phyloP scores from a whole-genome alignment of 1,140 invertebrate genomes.

The Drosophila ogumai region DNA sequence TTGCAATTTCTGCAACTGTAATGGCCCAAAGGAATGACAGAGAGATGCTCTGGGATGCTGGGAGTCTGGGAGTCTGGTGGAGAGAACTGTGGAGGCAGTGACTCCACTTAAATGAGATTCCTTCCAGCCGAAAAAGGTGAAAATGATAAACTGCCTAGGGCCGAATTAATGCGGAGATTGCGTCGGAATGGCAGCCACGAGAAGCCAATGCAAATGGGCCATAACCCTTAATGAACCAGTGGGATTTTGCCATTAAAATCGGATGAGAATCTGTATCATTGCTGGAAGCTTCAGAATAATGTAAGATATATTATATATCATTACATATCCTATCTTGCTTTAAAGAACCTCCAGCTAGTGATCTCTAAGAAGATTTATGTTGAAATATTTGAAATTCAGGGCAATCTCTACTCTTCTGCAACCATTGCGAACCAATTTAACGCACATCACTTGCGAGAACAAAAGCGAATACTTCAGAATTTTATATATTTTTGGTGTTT shows the following conservation, averaged over 20 bases:
- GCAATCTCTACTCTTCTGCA: not conserved
- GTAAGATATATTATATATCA: not conserved
- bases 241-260: not conserved
- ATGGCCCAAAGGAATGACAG: constrained; percentile 55
- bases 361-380: not conserved
- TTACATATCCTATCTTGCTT: not conserved
- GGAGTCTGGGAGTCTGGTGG: not conserved
- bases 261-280: not conserved
- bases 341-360: not conserved
- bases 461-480: constrained; percentile 33
- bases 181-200: constrained; percentile 16
- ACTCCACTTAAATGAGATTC: constrained; percentile 50
- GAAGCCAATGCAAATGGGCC: constrained; percentile 27
- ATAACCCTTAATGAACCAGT: constrained; percentile 25
- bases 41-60: constrained; percentile 27
- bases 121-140: constrained; percentile 43
- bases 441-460: constrained; percentile 48
- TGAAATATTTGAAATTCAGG: not conserved
- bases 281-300: not conserved
- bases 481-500: constrained; percentile 9
- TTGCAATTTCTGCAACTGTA: constrained; percentile 83
- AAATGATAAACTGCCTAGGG: constrained; percentile 56
- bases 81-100: constrained; percentile 9
- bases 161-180: constrained; percentile 58
- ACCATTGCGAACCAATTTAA: constrained; percentile 51